Conservation (phyloP, 2,888 invertebrate genomes). For the Alviniconcha strummeri region DNA sequence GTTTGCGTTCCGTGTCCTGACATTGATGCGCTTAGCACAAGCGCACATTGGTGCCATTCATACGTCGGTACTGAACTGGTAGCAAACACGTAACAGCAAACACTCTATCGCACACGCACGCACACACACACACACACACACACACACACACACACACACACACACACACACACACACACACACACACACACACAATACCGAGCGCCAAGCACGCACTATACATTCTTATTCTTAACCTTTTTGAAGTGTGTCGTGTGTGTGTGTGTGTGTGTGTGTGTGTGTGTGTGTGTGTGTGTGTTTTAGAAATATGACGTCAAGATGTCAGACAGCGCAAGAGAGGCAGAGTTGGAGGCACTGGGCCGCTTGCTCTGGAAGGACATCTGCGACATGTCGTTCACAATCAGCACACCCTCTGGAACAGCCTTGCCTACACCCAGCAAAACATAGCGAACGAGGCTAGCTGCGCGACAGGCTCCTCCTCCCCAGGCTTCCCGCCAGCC, state of each 20-base stretch:
- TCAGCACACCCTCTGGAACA: too few species aligned
- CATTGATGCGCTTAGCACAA: background rate
- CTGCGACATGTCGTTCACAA: too few species aligned
- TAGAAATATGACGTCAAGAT: too few species aligned
- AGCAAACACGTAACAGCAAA: background rate
- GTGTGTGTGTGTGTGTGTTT: background rate
- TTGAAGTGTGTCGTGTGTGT: background rate
- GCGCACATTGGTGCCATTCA: background rate
- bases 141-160: constrained; percentile 9
- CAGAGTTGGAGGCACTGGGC: too few species aligned
- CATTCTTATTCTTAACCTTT: background rate
- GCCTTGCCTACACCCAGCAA: too few species aligned
- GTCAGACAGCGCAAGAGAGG: too few species aligned
- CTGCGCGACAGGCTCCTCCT: too few species aligned
- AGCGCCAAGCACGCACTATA: background rate
- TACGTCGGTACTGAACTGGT: background rate
- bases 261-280: background rate
- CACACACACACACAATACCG: background rate
- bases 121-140: background rate
- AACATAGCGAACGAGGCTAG: too few species aligned
- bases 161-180: background rate
- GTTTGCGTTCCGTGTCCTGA: background rate
- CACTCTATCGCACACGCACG: background rate
- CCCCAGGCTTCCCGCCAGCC: too few species aligned
- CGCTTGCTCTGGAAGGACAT: too few species aligned